These are phyloP conservation scores for Oophaga sylvatica DNA, from an alignment of 2,797 vertebrate species.

Conservation along the genomic window DNA sequence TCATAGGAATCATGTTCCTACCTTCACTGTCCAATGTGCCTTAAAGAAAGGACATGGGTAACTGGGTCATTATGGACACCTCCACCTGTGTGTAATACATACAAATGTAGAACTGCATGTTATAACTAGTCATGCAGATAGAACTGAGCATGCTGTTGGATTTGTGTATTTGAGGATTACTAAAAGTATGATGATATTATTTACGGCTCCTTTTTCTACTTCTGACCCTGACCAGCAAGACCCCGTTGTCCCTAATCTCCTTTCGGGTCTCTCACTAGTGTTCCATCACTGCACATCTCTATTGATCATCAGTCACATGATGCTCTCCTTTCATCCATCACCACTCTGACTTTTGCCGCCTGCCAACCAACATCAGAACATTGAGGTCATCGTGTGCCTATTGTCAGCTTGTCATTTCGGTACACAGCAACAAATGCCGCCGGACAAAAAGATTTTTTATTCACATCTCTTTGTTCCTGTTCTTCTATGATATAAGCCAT, in stretches of 20 bases:
- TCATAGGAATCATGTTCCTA: neutral
- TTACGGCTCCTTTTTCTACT: conserved; percentile 15
- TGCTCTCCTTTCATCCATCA: conserved; percentile 48
- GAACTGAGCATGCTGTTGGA: neutral
- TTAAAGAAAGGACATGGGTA: neutral
- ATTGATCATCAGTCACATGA: conserved; percentile 43
- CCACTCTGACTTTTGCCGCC: conserved; percentile 55
- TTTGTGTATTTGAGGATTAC: neutral
- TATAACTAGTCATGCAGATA: neutral
- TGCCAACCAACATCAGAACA: conserved; percentile 52
- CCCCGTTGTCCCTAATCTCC: neutral
- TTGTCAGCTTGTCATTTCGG: conserved; percentile 48
- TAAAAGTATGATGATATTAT: neutral
- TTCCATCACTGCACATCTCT: conserved; percentile 37
- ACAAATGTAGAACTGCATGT: neutral
- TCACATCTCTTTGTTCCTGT: neutral
- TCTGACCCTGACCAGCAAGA: conserved; percentile 55
- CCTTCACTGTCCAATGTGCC: neutral
- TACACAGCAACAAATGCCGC: conserved; percentile 17
- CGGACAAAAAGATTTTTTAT: neutral
- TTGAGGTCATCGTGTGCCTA: conserved; percentile 47
- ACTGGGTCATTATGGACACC: neutral
- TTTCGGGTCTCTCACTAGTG: neutral
- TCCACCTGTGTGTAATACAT: neutral
- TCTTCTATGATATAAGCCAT: neutral